Evolutionary conservation across 2,888 invertebrate species (phyloP), one percentile per base, ranked within the genome.

Genomic region (Drosophila borealis): DNA sequence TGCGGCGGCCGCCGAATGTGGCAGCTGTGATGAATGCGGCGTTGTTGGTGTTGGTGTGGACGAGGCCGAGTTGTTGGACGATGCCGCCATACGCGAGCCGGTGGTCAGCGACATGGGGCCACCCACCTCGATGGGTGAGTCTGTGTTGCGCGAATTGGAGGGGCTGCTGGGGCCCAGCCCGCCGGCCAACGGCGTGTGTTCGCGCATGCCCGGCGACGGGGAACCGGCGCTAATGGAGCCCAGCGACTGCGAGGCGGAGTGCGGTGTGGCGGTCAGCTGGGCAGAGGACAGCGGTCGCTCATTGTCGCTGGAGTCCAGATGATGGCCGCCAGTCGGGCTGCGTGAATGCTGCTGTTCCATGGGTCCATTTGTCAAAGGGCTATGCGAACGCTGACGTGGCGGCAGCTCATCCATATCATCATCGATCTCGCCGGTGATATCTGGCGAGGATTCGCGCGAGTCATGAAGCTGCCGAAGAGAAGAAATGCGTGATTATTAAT

Each of bases 141-240:
- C 94, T 44, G 94, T 93, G 79, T 93, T 93, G 60, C 93, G 93
- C 50, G 94, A 94, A 62, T 94, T 93, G 65, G 94, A 93, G 59
- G 94, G 94, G 90, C 94, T 94, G 73, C 84, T 88, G 56, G 81
- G 70, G 5, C 66, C 82, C 49, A 70, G 41, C 8, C 81, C 79
- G 25, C 93, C 93, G 51, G 91, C 91, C 36, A 92, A 88, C 1
- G 92, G 91, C 60, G 92, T 92, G 6, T 87, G 85, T 57, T 91
- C 84, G 67, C 92, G 86, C 55, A 91, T 83, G 21, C 92, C 92
- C 39, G 86, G 93, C 41, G 93, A 93, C 1, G 93, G 92, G 1
- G 92, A 92, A 5, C 92, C 93, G 65, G 92, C 90, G 92, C 94
- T 91, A 41, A 92, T 91, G 92, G 93, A 91, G 92, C 93, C 91